A percentile compares a stretch with the other conserved stretches of the same genome.
These are phyloP conservation scores for Nasua narica DNA, from an alignment of 2,797 vertebrate species.

Conservation along the genomic window DNA sequence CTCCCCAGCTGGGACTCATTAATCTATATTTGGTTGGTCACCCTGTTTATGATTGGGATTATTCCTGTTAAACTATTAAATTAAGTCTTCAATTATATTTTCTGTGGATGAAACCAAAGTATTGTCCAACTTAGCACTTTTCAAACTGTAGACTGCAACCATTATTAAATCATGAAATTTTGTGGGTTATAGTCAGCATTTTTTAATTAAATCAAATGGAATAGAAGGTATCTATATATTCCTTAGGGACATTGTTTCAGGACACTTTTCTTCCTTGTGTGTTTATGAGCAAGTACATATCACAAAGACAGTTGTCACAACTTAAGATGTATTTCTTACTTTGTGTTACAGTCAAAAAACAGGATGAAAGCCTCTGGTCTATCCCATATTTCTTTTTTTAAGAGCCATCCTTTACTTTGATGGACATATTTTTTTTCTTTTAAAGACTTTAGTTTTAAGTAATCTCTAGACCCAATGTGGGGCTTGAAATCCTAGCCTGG, in stretches of 20 bases:
- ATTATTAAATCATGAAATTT: slow-evolving; percentile 27
- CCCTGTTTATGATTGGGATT: not conserved
- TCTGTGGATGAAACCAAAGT: not conserved
- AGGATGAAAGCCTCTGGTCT: not conserved
- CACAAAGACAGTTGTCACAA: not conserved
- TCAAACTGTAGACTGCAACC: not conserved
- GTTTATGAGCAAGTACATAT: not conserved
- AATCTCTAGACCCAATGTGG: not conserved
- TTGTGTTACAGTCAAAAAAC: not conserved
- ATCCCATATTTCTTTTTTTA: not conserved
- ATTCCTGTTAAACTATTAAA: slow-evolving; percentile 17
- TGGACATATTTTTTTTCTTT: not conserved
- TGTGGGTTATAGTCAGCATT: not conserved
- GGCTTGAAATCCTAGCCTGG: not conserved
- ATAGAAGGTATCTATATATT: slow-evolving; percentile 7
- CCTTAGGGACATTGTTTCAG: slow-evolving; percentile 21
- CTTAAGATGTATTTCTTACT: slow-evolving; percentile 19
- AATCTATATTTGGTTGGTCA: not conserved
- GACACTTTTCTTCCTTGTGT: not conserved
- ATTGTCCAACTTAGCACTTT: slow-evolving; percentile 4
- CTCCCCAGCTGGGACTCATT: not conserved
- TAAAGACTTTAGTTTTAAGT: not conserved
- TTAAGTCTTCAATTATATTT: not conserved
- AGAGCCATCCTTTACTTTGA: not conserved
- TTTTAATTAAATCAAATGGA: not conserved